Base-by-base conservation (phyloP, 1,140 invertebrate genomes). In the Drosophila bifasciata region DNA sequence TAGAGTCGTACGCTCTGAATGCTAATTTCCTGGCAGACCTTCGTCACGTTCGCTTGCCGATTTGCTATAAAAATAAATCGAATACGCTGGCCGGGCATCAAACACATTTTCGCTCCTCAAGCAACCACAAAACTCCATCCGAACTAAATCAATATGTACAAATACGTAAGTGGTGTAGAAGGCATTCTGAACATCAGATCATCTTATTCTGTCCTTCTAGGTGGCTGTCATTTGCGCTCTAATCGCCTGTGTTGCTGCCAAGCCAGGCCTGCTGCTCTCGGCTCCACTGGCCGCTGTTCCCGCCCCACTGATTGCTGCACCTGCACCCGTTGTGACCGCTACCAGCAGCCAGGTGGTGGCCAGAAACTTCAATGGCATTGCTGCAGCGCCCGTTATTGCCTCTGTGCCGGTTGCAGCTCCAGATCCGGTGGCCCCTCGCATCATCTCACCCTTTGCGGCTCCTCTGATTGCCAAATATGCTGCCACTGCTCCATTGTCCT, bases 321-420 rank as follows among this genome's bases (percentile, higher is more conserved):
- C 32, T 13, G 32, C 32, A 4, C 32, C 32, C 11, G 70, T 91
- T 1, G 60, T 92, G 23, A 91, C 92, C 23, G 92, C 92, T n/a
- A 84, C 80, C 21, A 92, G 92, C 58, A 92, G 91, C 21, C 92
- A 93, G 71, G 90, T 91, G 43, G 70, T 92, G 52, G 91, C 92
- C 43, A 90, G 92, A 43, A 92, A 92, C 64, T 92, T 71, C 50
- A 92, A 92, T 79, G 91, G 91, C 19, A 89, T 90, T 44, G 84
- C 90, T 11, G 44, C 75, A 16, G 81, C 85, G 11, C 79, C 68
- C 17, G 43, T 84, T 13, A 76, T 89, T 53, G 83, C 90, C 15
- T 67, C 78, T 52, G 81, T 79, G 41, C 76, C 88, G 50, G 45
- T 69, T 1, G 58, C 63, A 21, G 45, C 61, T 40, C 68, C 61